phyloP scores from a whole-genome alignment of 2,797 vertebrate species.

The Aselliscus stoliczkanus region DNA sequence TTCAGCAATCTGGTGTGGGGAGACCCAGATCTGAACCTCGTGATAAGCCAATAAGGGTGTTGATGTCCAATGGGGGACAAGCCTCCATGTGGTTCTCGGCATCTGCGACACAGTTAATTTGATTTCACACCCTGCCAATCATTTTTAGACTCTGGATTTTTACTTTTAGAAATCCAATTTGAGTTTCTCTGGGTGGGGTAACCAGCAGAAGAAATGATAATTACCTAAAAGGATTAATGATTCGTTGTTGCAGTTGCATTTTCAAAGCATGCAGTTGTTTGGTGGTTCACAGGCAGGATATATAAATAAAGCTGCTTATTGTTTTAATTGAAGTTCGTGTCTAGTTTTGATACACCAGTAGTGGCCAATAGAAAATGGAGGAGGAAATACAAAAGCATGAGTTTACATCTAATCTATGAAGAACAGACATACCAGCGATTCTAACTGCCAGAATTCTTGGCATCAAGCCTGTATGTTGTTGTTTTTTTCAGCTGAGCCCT shows the following conservation, averaged over 20 bases:
- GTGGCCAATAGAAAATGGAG: not conserved
- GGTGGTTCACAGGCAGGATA: not conserved
- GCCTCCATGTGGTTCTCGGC: not conserved
- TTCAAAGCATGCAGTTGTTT: not conserved
- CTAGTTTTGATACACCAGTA: not conserved
- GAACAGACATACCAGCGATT: not conserved
- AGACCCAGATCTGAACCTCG: not conserved
- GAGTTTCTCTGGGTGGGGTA: not conserved
- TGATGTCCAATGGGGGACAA: too few species aligned
- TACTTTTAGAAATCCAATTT: not conserved
- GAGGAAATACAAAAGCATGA: not conserved
- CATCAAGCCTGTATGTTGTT: not conserved
- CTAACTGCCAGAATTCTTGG: not conserved
- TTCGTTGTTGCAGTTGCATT: not conserved
- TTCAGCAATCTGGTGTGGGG: not conserved
- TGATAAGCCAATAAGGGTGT: fast-evolving
- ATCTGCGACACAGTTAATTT: not conserved
- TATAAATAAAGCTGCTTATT: not conserved
- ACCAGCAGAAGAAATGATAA: not conserved
- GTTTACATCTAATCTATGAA: not conserved
- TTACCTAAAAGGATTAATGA: fast-evolving
- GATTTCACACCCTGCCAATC: not conserved
- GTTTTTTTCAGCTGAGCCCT: too few species aligned
- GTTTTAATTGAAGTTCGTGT: not conserved
- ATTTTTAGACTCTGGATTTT: not conserved